Percentiles rank a stretch among this genome's conserved stretches.
These are phyloP conservation scores for Dromas ardeola DNA, from an alignment of 2,113 vertebrate species.

Conservation along the genomic window DNA sequence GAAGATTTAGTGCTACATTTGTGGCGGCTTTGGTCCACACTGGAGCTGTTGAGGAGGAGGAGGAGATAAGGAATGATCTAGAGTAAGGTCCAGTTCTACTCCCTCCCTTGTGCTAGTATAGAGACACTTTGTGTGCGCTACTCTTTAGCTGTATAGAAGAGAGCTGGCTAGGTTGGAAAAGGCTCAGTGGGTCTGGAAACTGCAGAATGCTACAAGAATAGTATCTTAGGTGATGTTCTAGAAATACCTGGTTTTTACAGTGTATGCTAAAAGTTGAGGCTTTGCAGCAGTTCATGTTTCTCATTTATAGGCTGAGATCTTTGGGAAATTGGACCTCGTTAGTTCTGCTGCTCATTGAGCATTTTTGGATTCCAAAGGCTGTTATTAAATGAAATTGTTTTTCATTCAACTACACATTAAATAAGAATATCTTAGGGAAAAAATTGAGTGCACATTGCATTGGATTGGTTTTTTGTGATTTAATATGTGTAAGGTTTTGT, in stretches of 20 bases:
- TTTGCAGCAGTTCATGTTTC: not conserved
- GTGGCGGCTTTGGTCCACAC: not conserved
- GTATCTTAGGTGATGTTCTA: not conserved
- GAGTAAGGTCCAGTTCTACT: not conserved
- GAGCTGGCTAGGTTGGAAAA: not conserved
- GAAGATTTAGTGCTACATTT: not conserved
- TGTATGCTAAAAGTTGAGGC: not conserved
- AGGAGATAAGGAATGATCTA: not conserved
- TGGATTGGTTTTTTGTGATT: not conserved
- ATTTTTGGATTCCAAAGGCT: not conserved
- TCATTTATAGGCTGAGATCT: not conserved
- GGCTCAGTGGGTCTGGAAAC: not conserved
- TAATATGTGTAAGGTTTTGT: not conserved
- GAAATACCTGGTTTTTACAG: not conserved
- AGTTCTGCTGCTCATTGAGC: not conserved
- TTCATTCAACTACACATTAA: not conserved
- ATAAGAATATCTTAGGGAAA: not conserved
- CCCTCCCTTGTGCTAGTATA: not conserved
- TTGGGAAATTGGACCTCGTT: not conserved
- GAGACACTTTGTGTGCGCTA: not conserved
- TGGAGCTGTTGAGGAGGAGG: not conserved
- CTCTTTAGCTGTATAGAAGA: not conserved
- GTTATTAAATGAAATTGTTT: not conserved
- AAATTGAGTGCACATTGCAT: not conserved
- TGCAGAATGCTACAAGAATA: not conserved